A percentile compares a stretch with the other conserved stretches of the same genome.
Evolutionary conservation across 2,797 vertebrate species (phyloP).

Genomic region (Pipistrellus pipistrellus): DNA sequence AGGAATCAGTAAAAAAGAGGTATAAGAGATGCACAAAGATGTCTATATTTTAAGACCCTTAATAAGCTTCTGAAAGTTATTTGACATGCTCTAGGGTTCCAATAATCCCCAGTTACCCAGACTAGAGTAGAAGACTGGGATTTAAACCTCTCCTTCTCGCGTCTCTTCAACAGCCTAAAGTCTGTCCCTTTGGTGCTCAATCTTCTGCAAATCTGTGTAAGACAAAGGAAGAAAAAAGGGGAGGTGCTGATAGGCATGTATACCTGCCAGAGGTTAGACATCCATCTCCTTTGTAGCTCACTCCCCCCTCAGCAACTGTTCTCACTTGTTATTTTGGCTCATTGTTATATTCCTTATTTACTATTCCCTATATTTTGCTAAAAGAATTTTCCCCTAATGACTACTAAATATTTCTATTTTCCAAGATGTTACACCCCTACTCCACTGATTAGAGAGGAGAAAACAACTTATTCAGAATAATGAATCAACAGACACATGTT

Average conservation of each 20-base stretch:
- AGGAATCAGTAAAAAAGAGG: background rate
- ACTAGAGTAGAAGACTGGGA: background rate
- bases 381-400: background rate
- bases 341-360: background rate
- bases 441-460: background rate
- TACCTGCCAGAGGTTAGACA: background rate
- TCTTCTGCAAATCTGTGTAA: background rate
- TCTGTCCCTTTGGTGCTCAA: background rate
- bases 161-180: background rate
- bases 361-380: background rate
- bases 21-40: background rate
- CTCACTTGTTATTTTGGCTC: background rate
- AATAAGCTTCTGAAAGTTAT: background rate
- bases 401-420: background rate
- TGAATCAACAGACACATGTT: background rate
- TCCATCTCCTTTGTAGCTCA: background rate
- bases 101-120: background rate
- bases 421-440: background rate
- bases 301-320: background rate
- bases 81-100: background rate
- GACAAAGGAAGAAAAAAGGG: background rate
- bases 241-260: background rate
- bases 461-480: constrained; percentile 41
- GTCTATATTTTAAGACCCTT: background rate
- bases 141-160: background rate